A percentile compares a stretch with the other conserved stretches of the same genome.
These are phyloP conservation scores for Andrena minutula DNA, from an alignment of 2,888 invertebrate genomes.

Conservation along the genomic window DNA sequence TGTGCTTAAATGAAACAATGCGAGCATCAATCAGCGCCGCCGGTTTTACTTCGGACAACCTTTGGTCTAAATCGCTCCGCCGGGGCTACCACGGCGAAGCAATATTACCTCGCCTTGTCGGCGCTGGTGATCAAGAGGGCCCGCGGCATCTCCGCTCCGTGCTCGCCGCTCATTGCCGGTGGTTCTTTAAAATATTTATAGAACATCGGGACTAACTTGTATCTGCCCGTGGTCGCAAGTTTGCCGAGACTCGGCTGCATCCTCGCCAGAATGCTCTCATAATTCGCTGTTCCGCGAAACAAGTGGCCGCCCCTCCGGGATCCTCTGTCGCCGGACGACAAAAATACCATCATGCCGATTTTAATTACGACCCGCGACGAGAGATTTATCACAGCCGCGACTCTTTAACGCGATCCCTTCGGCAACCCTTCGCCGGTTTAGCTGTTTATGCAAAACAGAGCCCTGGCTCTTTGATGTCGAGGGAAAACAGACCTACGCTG, in stretches of 20 bases:
- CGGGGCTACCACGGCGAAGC: neutral
- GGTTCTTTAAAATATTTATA: constrained; percentile 12
- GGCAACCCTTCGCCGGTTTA: constrained; percentile 38
- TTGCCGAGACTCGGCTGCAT: no score
- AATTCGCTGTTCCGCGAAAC: constrained; percentile 1
- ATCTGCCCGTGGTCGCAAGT: neutral
- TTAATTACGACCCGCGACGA: constrained; percentile 48
- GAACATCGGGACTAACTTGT: neutral
- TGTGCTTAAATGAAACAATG: constrained; percentile 43
- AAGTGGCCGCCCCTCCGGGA: neutral
- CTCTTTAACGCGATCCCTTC: constrained; percentile 35
- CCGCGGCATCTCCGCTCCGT: neutral
- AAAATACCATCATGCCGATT: constrained; percentile 31
- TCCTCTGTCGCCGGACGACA: neutral
- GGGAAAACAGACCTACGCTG: constrained; percentile 9
- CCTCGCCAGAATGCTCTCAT: neutral
- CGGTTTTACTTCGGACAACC: constrained; percentile 21
- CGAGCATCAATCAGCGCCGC: constrained; percentile 25
- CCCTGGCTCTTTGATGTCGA: constrained; percentile 45
- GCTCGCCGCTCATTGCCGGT: neutral
- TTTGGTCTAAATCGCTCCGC: neutral
- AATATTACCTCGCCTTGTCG: neutral
- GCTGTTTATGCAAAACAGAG: constrained; percentile 51
- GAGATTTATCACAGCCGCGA: constrained; percentile 44
- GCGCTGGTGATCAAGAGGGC: neutral